phyloP scores from a whole-genome alignment of 2,888 invertebrate genomes.

The Diabrotica balteata region DNA sequence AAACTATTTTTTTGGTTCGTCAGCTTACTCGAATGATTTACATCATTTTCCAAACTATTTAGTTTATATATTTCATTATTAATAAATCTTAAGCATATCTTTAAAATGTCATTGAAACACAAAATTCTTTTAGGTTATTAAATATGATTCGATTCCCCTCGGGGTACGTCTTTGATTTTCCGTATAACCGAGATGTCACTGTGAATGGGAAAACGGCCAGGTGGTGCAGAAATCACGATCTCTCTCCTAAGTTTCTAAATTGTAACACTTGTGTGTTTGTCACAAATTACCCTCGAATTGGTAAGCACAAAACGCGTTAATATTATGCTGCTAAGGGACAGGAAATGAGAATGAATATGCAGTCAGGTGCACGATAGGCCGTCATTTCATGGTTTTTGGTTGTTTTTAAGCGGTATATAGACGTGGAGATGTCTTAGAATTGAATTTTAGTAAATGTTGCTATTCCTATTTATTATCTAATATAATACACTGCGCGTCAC shows the following conservation, averaged over 20 bases:
- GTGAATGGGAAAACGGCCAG: constrained; percentile 29
- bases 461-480: too few species aligned
- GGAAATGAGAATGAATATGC: constrained; percentile 27
- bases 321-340: constrained; percentile 21
- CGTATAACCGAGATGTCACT: constrained; percentile 1
- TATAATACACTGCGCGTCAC: too few species aligned
- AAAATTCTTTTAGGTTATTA: too few species aligned
- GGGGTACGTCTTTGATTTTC: constrained; percentile 3
- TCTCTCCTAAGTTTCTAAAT: constrained; percentile 23
- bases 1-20: too few species aligned
- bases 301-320: constrained; percentile 23
- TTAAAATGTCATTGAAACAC: too few species aligned
- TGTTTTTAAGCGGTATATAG: not conserved
- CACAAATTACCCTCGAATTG: constrained; percentile 28
- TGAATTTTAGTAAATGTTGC: too few species aligned
- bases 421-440: too few species aligned
- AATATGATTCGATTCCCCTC: too few species aligned
- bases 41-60: too few species aligned
- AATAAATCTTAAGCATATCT: too few species aligned
- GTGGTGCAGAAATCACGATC: constrained; percentile 32
- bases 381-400: constrained; percentile 10
- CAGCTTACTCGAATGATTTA: too few species aligned
- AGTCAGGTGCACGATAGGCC: constrained; percentile 19
- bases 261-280: constrained; percentile 32
- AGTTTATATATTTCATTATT: too few species aligned